Evolutionary conservation across 1,140 invertebrate genomes (phyloP).

Genomic region (Drosophila miranda): DNA sequence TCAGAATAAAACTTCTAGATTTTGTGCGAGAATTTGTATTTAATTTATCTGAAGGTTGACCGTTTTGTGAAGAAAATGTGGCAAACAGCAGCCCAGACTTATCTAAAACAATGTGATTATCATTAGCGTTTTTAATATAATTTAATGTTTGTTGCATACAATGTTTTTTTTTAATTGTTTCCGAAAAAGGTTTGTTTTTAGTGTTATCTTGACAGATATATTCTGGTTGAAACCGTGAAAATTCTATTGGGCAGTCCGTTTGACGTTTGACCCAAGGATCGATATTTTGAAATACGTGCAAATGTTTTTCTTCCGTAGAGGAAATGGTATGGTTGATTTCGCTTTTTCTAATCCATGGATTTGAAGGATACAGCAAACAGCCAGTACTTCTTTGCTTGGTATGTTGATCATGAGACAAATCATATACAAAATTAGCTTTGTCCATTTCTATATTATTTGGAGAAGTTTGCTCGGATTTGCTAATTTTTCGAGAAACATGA

Average conservation of each 20-base stretch:
- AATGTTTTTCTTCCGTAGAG: constrained; percentile 22
- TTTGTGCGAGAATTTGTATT: constrained; percentile 36
- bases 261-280: constrained; percentile 69
- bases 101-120: constrained; percentile 35
- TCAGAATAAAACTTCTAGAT: constrained; percentile 67
- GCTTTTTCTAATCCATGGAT: constrained; percentile 81
- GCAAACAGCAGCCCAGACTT: constrained; percentile 51
- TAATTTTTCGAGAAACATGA: constrained; percentile 50
- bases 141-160: constrained; percentile 39
- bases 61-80: constrained; percentile 61
- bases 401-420: not conserved
- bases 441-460: constrained; percentile 71
- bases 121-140: constrained; percentile 22
- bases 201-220: constrained; percentile 34
- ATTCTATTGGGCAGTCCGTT: constrained; percentile 16
- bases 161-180: constrained; percentile 35
- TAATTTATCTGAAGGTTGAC: constrained; percentile 38
- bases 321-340: constrained; percentile 23
- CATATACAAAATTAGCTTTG: constrained; percentile 55
- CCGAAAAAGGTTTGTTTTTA: constrained; percentile 23
- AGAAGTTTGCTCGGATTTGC: constrained; percentile 78
- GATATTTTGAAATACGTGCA: constrained; percentile 19
- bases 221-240: constrained; percentile 24
- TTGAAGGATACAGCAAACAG: constrained; percentile 70
- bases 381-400: constrained; percentile 70